Base-by-base conservation (phyloP, 1,140 invertebrate genomes). In the Neodiprion fabricii region DNA sequence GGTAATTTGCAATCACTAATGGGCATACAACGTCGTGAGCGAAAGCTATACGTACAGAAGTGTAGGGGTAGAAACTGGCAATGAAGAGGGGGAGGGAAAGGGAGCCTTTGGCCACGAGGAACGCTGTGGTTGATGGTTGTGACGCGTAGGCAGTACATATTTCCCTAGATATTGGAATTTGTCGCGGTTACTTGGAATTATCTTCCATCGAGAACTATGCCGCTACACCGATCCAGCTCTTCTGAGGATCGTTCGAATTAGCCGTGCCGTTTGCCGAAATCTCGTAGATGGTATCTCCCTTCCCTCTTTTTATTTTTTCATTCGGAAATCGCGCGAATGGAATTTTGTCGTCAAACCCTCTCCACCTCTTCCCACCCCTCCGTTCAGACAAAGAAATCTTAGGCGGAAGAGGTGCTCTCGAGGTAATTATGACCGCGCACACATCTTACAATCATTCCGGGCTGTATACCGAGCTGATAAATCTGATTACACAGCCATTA, bases 141-240 rank as follows among this genome's bases (percentile, higher is more conserved):
- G 82, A 83, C 84, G 81, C 79, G 67, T 10, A 78, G 76, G 79
- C 80, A 75, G 65, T 76, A 83, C 86, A 88, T 88, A 86, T 88
- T 87, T 86, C 86, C 85, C 76, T 74, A 85, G 87, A 86, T 87
- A 88, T 87, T 87, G 86, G 87, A 88, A 87, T 87, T 88, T 87
- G 85, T 87, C 85, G 87, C 85, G 86, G 85, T 88, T 87, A 85
- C 86, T 87, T 87, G 84, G 85, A 87, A 88, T 88, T 87, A 87
- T 87, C 85, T 87, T 86, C 83, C 84, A 77, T 80, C 83, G 79
- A 83, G 81, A n/a, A 81, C 81, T 84, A 85, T 85, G 85, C 78
- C 79, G 78, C 77, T 78, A 80, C 76, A 79, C 79, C 79, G 81
- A 83, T 80, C 77, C 81, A 73, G 76, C 76, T 80, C 73, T 75